These are phyloP conservation scores for Nannobrachium achirus DNA, from an alignment of 2,113 vertebrate species.

Conservation along the genomic window DNA sequence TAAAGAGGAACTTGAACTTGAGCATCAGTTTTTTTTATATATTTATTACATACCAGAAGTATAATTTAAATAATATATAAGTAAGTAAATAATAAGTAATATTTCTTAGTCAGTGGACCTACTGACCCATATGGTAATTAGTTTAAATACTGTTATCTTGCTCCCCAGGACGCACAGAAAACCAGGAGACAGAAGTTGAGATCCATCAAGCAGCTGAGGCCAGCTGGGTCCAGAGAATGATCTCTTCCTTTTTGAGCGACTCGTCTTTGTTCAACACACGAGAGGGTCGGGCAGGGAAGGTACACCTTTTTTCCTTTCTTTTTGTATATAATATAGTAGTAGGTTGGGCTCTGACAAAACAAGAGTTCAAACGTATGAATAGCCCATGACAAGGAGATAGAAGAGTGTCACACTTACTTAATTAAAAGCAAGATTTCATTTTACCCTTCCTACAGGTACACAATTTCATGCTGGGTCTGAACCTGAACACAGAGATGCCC, in stretches of 20 bases:
- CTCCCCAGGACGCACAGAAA: slow-evolving; percentile 81
- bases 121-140: too few species aligned
- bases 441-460: slow-evolving; percentile 76
- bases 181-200: slow-evolving; percentile 78
- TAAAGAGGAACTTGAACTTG: too few species aligned
- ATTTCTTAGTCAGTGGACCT: too few species aligned
- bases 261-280: slow-evolving; percentile 92
- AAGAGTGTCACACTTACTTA: too few species aligned
- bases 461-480: slow-evolving; percentile 98
- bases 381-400: too few species aligned
- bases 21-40: background rate
- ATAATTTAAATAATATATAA: too few species aligned
- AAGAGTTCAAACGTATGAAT: too few species aligned
- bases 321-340: too few species aligned
- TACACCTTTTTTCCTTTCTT: slow-evolving; percentile 1
- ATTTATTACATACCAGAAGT: too few species aligned
- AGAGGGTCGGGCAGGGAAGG: slow-evolving; percentile 95
- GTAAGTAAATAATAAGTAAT: too few species aligned
- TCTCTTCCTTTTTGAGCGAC: slow-evolving; percentile 91
- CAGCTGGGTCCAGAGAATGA: slow-evolving; percentile 93
- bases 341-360: too few species aligned
- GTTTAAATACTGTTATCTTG: background rate
- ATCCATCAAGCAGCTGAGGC: slow-evolving; percentile 81
- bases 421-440: too few species aligned
- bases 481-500: slow-evolving; percentile 88